These are phyloP conservation scores for Nowickia ferox DNA, from an alignment of 2,888 invertebrate genomes.

Conservation along the genomic window DNA sequence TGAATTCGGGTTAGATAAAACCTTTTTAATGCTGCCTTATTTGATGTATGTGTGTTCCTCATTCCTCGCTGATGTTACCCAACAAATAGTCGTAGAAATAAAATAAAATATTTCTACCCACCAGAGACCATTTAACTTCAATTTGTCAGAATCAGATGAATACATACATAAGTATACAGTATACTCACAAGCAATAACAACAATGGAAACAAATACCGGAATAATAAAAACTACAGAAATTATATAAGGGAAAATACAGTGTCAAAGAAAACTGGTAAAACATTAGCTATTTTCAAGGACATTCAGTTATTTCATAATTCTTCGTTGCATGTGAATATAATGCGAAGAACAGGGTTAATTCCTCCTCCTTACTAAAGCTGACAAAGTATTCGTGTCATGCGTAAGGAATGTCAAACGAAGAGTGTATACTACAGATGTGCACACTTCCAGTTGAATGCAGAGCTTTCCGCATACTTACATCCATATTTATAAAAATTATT, in stretches of 20 bases:
- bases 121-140: constrained; percentile 68
- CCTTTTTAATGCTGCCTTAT: not conserved
- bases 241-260: constrained; percentile 32
- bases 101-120: constrained; percentile 29
- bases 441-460: no score
- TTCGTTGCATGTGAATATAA: no score
- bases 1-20: no score
- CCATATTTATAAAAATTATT: no score
- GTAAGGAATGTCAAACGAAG: no score
- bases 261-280: not conserved
- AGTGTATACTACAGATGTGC: no score
- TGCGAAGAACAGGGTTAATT: no score
- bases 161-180: constrained; percentile 18
- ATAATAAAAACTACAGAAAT: constrained; percentile 46
- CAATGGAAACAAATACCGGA: not conserved
- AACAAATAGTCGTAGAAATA: not conserved
- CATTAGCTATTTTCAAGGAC: no score
- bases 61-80: constrained; percentile 1
- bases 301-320: no score
- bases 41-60: not conserved
- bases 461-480: no score
- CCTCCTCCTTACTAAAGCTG: no score
- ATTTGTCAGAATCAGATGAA: constrained; percentile 68
- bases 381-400: no score
- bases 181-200: not conserved